Base-by-base conservation (phyloP, 2,888 invertebrate genomes). In the Deladenus siricidicola region DNA sequence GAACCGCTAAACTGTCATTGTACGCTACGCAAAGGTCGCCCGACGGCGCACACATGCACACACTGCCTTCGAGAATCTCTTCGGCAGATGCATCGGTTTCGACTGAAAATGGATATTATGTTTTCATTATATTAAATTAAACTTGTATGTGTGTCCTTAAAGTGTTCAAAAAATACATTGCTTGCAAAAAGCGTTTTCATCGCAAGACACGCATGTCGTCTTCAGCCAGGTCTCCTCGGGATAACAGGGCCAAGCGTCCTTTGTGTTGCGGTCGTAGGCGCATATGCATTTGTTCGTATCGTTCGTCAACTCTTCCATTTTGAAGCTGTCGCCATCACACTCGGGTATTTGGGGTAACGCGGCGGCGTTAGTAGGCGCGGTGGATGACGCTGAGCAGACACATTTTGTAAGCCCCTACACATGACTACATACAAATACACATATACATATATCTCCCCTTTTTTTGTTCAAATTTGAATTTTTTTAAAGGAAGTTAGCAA, bases 41-140 rank as follows among this genome's bases (percentile, higher is more conserved):
- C 17, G 67, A 66, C 1, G 72, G 72, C 29, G 71, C 71, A 61
- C 73, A 73, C 21, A 73, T 60, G 50, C 73, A 73, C n/a, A n/a
- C n/a, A n/a, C n/a, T n/a, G n/a, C n/a, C n/a, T n/a, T n/a, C n/a
- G n/a, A n/a, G n/a, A n/a, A n/a, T n/a, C n/a, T n/a, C n/a, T n/a
- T n/a, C n/a, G n/a, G n/a, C n/a, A n/a, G n/a, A n/a, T n/a, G n/a
- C n/a, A n/a, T n/a, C n/a, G n/a, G n/a, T n/a, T n/a, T n/a, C n/a
- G n/a, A n/a, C n/a, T n/a, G n/a, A n/a, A n/a, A n/a, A n/a, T n/a
- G n/a, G n/a, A n/a, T n/a, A n/a, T n/a, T n/a, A n/a, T n/a, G n/a
- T n/a, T n/a, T n/a, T n/a, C n/a, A n/a, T n/a, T n/a, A n/a, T n/a
- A n/a, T n/a, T 34, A 34, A 10, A 34, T 10, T 34, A 34, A 34